phyloP scores from a whole-genome alignment of 1,140 invertebrate species.

The Trichonephila clavipes region DNA sequence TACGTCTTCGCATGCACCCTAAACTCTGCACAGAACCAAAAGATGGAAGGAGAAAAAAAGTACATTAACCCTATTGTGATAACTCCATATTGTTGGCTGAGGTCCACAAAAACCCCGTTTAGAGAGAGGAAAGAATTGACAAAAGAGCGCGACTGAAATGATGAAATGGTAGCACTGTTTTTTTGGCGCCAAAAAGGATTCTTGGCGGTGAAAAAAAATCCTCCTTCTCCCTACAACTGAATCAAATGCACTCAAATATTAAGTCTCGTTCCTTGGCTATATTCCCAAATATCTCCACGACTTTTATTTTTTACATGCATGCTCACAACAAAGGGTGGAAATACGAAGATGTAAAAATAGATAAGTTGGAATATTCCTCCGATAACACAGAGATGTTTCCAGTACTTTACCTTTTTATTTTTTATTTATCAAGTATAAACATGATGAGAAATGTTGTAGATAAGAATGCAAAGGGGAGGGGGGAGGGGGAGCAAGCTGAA shows the following conservation, averaged over 20 bases:
- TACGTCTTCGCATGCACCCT: neutral
- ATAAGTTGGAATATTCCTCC: neutral
- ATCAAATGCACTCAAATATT: neutral
- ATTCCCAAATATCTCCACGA: neutral
- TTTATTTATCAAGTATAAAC: neutral
- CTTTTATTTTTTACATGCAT: neutral
- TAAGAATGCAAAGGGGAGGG: neutral
- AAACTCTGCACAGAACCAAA: neutral
- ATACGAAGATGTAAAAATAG: slow-evolving; percentile 19
- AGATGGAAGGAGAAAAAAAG: neutral
- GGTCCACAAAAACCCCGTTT: neutral
- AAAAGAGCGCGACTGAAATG: neutral
- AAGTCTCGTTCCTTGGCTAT: neutral
- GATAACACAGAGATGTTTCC: neutral
- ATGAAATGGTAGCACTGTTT: neutral
- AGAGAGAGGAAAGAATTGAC: neutral
- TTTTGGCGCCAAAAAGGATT: neutral
- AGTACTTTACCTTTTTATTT: neutral
- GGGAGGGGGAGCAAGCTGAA: neutral
- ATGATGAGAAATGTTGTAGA: neutral
- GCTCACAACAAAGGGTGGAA: neutral
- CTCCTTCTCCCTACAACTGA: neutral
- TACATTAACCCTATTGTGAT: slow-evolving; percentile 16
- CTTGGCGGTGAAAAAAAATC: neutral
- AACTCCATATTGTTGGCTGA: neutral